Evolutionary conservation across 2,888 invertebrate species (phyloP).

Genomic region (Allacma fusca): DNA sequence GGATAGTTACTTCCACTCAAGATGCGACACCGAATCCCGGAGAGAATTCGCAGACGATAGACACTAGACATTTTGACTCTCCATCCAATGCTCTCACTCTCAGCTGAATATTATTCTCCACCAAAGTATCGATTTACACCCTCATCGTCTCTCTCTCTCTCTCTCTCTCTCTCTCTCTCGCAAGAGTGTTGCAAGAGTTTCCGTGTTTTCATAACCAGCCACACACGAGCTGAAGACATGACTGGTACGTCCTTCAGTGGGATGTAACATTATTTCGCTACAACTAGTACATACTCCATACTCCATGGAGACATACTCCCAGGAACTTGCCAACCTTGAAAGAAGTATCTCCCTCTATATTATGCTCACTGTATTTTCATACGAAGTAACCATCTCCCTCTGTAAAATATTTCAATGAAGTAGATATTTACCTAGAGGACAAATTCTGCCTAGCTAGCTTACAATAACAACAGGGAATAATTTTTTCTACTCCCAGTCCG

Average conservation of each 20-base stretch:
- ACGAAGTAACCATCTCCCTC: too few species aligned
- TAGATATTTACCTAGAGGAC: too few species aligned
- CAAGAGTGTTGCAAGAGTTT: conserved; percentile 14
- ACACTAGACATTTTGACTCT: conserved; percentile 30
- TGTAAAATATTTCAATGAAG: too few species aligned
- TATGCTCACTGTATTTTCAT: not conserved
- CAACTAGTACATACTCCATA: too few species aligned
- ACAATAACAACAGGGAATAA: too few species aligned
- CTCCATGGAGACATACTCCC: not conserved
- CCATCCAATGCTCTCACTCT: conserved; percentile 32
- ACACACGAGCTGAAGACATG: not conserved
- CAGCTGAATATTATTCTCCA: conserved; percentile 29
- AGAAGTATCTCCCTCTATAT: not conserved
- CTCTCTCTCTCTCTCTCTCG: too few species aligned
- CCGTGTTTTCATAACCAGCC: conserved; percentile 10
- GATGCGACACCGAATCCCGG: conserved; percentile 21
- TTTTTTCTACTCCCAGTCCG: too few species aligned
- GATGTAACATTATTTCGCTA: conserved; percentile 10
- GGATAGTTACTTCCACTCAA: not conserved
- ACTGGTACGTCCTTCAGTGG: conserved; percentile 16
- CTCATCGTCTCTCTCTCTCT: conserved; percentile 8
- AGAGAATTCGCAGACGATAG: conserved; percentile 31
- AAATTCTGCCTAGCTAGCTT: too few species aligned
- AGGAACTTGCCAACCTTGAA: not conserved
- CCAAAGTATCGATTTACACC: conserved; percentile 51